Evolutionary conservation across 1,140 invertebrate genomes (phyloP).

Genomic region (Drosophila neocordata): DNA sequence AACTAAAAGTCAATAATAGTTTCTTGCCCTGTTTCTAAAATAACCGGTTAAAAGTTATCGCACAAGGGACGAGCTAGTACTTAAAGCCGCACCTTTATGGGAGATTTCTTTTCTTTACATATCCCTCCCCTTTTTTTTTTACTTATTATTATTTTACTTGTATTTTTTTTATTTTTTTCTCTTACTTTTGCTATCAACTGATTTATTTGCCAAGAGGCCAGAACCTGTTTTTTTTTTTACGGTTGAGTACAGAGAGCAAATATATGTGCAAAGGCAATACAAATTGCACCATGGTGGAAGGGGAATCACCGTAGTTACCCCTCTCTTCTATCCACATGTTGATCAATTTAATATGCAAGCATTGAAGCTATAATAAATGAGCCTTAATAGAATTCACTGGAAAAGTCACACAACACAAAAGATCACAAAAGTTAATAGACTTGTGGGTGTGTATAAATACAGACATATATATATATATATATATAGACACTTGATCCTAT

Average conservation of each 20-base stretch:
- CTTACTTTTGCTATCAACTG: neutral
- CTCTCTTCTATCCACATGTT: neutral
- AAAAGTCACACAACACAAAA: conserved; percentile 12
- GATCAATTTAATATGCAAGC: conserved; percentile 8
- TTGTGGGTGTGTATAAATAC: conserved; percentile 5
- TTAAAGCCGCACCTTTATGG: neutral
- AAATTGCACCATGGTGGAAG: neutral
- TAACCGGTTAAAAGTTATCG: neutral
- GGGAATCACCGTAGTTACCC: neutral
- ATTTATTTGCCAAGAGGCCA: neutral
- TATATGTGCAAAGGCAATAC: neutral
- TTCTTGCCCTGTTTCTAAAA: neutral
- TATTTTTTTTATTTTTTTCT: neutral
- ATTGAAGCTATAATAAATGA: conserved; percentile 12
- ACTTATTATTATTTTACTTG: neutral
- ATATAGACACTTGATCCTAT: neutral
- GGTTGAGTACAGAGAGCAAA: neutral
- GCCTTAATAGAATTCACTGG: conserved; percentile 19
- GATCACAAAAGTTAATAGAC: conserved; percentile 5
- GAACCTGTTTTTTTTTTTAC: neutral
- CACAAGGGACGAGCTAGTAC: neutral
- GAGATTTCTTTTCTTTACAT: neutral
- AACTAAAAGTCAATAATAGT: neutral
- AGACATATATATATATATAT: neutral
- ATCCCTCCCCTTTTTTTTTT: neutral